These are phyloP conservation scores for Oreortyx pictus DNA, from an alignment of 2,797 vertebrate genomes.

Conservation along the genomic window DNA sequence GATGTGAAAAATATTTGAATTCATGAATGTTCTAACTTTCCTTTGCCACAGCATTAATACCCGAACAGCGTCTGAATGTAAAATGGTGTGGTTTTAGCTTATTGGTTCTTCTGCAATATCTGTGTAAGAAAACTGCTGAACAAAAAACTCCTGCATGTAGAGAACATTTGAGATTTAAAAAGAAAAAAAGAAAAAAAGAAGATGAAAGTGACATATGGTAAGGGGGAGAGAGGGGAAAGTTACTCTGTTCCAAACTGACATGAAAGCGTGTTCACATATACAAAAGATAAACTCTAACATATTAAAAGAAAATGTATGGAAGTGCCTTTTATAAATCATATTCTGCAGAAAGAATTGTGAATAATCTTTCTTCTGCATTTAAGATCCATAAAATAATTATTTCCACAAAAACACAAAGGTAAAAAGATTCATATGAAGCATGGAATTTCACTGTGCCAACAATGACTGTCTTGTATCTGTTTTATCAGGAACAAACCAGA, in stretches of 20 bases:
- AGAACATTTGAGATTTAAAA: background rate
- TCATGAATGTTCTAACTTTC: slow-evolving; percentile 65
- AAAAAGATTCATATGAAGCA: slow-evolving; percentile 71
- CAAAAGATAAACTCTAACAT: slow-evolving; percentile 45
- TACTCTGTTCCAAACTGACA: background rate
- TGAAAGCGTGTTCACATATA: slow-evolving; percentile 30
- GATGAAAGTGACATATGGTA: background rate
- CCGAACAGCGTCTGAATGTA: slow-evolving; percentile 45
- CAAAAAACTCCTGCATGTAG: slow-evolving; percentile 17
- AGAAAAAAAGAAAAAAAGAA: background rate
- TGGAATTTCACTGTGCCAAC: slow-evolving; percentile 72
- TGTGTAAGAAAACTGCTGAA: slow-evolving; percentile 35
- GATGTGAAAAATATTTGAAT: slow-evolving; percentile 77
- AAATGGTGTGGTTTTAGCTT: slow-evolving; percentile 14
- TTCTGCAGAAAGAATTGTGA: slow-evolving; percentile 59
- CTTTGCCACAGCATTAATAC: slow-evolving; percentile 65
- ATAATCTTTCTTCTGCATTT: slow-evolving; percentile 72
- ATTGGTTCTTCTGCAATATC: slow-evolving; percentile 18
- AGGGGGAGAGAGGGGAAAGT: slow-evolving; percentile 7
- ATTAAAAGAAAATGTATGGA: slow-evolving; percentile 45
- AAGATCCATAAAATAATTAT: slow-evolving; percentile 72
- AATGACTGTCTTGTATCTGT: slow-evolving; percentile 51
- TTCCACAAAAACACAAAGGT: slow-evolving; percentile 73
- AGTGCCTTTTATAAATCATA: slow-evolving; percentile 30
- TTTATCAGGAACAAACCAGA: slow-evolving; percentile 54